Evolutionary conservation across 2,113 vertebrate genomes (phyloP), one percentile per base, ranked within the genome.

Genomic region (Cyanoderma ruficeps): DNA sequence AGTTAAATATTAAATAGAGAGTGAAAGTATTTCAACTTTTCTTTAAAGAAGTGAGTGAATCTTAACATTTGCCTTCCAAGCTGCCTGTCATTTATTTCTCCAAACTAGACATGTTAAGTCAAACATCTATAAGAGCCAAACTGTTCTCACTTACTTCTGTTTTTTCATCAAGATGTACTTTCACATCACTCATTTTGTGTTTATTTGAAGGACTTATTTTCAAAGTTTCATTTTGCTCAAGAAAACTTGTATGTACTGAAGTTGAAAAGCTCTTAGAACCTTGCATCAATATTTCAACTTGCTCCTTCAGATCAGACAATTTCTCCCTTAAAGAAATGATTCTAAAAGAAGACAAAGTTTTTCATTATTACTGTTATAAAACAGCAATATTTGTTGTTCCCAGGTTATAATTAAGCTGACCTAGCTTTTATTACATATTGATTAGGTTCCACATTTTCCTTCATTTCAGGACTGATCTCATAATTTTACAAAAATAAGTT

Each of bases 301-400:
- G 96, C 93, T 98, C 93, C 23, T 64, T 97, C 86, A 98, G 94
- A 81, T 96, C 59, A 86, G 96, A 97, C 55, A 98, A 78, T 56
- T 98, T 94, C 70, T 98, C 89, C 39, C 63, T 96, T 96, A 98
- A 83, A 91, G 87, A 93, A 97, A 97, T 70, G 91, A 98, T 87
- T 59, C 98, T 98, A 92, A 96, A 97, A 89, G 77, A 97, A 91
- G 37, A 94, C 35, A 61, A 95, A 47, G 59, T 17, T 95, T 94
- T 61, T 93, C 57, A 35, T 59, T 83, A 39, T 60, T 49, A 27
- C 24, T 42, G 23, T 37, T 71, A 88, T 19, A 78, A 71, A 93
- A 46, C 20, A 79, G 65, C 28, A 53, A 13, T 12, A 87, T 83
- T 76, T 85, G 60, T 60, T 64, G 30, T 78, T 88, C 80, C 13